A percentile compares a stretch with the other conserved stretches of the same genome.
These are phyloP conservation scores for Corvus moneduloides DNA, from an alignment of 2,113 vertebrate genomes.

Conservation along the genomic window DNA sequence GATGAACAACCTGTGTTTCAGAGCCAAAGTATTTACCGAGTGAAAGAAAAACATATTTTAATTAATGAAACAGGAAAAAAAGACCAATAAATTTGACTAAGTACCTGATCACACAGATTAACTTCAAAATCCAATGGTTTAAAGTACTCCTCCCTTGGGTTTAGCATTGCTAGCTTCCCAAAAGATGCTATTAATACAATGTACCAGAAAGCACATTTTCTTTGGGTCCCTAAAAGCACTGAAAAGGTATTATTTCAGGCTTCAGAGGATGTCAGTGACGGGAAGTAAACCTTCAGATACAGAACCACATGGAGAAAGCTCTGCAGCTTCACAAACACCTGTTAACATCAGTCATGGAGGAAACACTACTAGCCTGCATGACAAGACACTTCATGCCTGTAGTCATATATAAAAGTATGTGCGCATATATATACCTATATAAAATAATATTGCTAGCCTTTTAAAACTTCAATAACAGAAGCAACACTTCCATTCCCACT, in stretches of 20 bases:
- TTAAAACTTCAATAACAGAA: not conserved
- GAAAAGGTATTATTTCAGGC: not conserved
- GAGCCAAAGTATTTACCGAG: not conserved
- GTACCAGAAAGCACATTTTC: not conserved
- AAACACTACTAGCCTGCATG: not conserved
- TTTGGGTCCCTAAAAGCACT: not conserved
- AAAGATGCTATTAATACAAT: not conserved
- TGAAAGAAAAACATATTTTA: not conserved
- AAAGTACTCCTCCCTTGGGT: not conserved
- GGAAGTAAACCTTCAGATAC: not conserved
- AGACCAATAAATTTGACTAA: not conserved
- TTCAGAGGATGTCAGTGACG: not conserved
- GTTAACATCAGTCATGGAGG: accelerated
- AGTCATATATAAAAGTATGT: not conserved
- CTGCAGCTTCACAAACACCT: not conserved
- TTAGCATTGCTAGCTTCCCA: not conserved
- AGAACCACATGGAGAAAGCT: not conserved
- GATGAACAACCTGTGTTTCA: not conserved
- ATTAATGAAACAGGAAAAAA: not conserved
- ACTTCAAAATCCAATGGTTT: not conserved
- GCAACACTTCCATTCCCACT: not conserved
- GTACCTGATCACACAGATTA: not conserved
- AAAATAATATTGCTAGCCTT: not conserved
- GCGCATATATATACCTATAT: not conserved
- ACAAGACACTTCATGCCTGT: not conserved